phyloP scores from a whole-genome alignment of 92 coral and sea anemone species.

The Heteractis magnifica region DNA sequence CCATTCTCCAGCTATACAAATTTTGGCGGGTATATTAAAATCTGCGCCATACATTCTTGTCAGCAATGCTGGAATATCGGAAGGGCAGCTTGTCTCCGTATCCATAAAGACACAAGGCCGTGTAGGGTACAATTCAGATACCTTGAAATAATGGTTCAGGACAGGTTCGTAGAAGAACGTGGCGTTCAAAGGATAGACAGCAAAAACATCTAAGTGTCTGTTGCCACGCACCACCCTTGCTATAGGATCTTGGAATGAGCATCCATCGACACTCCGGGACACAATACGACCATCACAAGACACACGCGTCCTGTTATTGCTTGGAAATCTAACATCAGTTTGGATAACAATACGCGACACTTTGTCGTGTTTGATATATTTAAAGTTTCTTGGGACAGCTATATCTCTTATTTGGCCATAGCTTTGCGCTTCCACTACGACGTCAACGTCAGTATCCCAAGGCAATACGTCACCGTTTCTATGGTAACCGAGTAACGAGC shows the following conservation, averaged over 20 bases:
- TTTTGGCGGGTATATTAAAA: constrained; percentile 23
- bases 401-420: constrained; percentile 13
- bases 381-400: constrained; percentile 31
- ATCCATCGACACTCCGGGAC: constrained; percentile 17
- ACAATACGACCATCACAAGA: constrained; percentile 46
- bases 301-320: constrained; percentile 25
- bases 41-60: constrained; percentile 26
- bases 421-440: constrained; percentile 21
- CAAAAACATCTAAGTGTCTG: constrained; percentile 40
- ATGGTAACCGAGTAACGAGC: constrained; percentile 41
- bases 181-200: constrained; percentile 1
- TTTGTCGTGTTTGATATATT: constrained; percentile 14
- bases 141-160: constrained; percentile 9
- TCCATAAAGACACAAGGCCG: constrained; percentile 29
- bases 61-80: constrained; percentile 8
- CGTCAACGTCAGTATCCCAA: constrained; percentile 43
- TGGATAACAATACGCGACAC: constrained; percentile 28
- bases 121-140: constrained; percentile 31
- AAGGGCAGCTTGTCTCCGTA: constrained; percentile 21
- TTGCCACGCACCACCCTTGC: constrained; percentile 33
- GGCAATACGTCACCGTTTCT: constrained; percentile 49
- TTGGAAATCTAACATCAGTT: constrained; percentile 21
- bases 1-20: constrained; percentile 40
- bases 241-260: constrained; percentile 48
- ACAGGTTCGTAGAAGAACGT: constrained; percentile 22